These are phyloP conservation scores for Cyprinella venusta DNA, from an alignment of 2,797 vertebrate species.

Conservation along the genomic window DNA sequence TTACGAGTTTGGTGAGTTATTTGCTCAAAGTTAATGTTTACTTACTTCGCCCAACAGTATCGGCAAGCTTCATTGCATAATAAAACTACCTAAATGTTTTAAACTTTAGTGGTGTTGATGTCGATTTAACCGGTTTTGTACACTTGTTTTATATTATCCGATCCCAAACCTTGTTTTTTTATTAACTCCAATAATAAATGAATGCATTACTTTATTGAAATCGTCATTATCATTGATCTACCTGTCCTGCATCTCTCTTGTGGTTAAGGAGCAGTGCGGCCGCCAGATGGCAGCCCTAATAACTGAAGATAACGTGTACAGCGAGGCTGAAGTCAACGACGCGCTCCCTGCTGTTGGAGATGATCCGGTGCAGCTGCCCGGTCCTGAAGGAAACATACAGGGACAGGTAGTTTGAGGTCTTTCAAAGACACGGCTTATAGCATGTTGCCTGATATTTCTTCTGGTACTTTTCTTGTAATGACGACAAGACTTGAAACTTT, in stretches of 20 bases:
- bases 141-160: not conserved
- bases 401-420: conserved; percentile 65
- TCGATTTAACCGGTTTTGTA: not conserved
- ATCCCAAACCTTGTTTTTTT: not conserved
- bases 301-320: conserved; percentile 61
- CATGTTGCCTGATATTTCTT: not conserved
- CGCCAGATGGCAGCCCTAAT: conserved; percentile 76
- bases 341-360: conserved; percentile 58
- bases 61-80: not conserved
- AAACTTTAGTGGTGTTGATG: not conserved
- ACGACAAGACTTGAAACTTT: not conserved
- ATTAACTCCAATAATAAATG: not conserved
- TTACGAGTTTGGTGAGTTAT: conserved; percentile 17
- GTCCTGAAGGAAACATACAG: conserved; percentile 68
- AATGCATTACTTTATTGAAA: not conserved
- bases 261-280: conserved; percentile 21
- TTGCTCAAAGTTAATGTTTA: conserved; percentile 12
- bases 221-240: not conserved
- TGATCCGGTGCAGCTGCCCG: conserved; percentile 65
- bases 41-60: not conserved
- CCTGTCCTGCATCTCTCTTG: not conserved
- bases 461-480: not conserved
- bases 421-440: not conserved
- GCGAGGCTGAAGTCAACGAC: conserved; percentile 44
- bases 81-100: not conserved